Percentiles rank a stretch among this genome's conserved stretches.
Conservation (phyloP, 2,797 vertebrate genomes). For the Margarornis squamiger region DNA sequence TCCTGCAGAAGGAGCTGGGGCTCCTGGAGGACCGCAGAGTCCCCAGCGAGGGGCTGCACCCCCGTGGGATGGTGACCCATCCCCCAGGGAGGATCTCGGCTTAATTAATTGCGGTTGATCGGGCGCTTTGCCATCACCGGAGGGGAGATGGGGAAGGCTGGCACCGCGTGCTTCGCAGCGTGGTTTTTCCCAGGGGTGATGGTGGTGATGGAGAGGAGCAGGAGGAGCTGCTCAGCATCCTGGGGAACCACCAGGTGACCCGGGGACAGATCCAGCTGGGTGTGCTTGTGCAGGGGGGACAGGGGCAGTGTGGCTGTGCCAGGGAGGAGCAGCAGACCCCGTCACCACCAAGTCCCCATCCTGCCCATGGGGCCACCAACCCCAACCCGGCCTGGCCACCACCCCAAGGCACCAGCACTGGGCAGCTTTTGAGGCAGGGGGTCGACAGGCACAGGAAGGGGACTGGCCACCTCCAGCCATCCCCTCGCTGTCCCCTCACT, state of each 20-base stretch:
- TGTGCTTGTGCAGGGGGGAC: not conserved
- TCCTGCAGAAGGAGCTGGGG: rapidly evolving
- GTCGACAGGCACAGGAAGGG: rapidly evolving
- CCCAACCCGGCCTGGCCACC: rapidly evolving
- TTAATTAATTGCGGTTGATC: not conserved
- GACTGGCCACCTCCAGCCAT: not conserved
- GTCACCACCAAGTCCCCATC: rapidly evolving
- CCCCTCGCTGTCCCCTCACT: rapidly evolving
- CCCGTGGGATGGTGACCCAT: rapidly evolving
- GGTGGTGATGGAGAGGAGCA: not conserved
- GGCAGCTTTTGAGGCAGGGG: not conserved
- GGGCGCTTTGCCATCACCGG: not conserved
- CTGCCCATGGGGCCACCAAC: not conserved
- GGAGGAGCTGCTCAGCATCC: not conserved
- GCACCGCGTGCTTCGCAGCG: rapidly evolving
- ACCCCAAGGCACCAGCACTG: rapidly evolving
- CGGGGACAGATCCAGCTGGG: not conserved
- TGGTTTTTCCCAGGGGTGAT: not conserved
- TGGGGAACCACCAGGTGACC: not conserved
- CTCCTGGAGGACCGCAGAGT: not conserved
- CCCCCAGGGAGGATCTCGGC: not conserved
- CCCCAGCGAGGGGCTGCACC: not conserved
- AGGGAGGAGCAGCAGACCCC: not conserved
- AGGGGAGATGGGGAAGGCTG: not conserved
- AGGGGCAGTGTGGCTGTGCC: rapidly evolving